Conservation (phyloP, 2,113 vertebrate genomes). For the Cervus canadensis region DNA sequence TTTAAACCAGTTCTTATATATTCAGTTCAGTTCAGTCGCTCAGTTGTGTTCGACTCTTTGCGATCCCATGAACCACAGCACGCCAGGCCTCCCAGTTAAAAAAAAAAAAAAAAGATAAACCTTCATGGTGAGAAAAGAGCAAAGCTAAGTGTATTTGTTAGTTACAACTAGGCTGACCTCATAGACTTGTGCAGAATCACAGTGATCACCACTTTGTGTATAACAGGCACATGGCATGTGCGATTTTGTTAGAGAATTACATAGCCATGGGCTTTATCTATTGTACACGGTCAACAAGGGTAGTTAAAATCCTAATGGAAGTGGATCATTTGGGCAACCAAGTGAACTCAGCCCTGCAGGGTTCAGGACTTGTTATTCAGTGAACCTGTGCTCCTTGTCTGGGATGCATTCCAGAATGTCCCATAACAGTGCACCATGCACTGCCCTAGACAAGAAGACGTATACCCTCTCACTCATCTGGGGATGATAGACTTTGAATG, state of each 20-base stretch:
- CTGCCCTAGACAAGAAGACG: background rate
- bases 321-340: background rate
- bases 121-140: background rate
- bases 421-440: background rate
- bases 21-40: background rate
- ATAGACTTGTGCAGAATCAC: too few relatives aligned
- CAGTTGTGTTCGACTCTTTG: accelerated
- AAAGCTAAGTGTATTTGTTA: background rate
- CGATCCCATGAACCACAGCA: background rate
- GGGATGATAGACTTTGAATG: background rate
- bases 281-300: background rate
- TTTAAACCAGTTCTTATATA: background rate
- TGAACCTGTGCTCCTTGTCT: background rate
- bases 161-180: background rate
- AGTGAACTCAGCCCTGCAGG: background rate
- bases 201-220: background rate
- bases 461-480: background rate
- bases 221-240: background rate
- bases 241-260: background rate
- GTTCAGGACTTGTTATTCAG: background rate
- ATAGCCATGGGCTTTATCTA: background rate
- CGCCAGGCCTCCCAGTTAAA: background rate
- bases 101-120: background rate
- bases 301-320: background rate
- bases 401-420: background rate